phyloP scores from a whole-genome alignment of 2,797 vertebrate species.

The Ptychobarbus kaznakovi region DNA sequence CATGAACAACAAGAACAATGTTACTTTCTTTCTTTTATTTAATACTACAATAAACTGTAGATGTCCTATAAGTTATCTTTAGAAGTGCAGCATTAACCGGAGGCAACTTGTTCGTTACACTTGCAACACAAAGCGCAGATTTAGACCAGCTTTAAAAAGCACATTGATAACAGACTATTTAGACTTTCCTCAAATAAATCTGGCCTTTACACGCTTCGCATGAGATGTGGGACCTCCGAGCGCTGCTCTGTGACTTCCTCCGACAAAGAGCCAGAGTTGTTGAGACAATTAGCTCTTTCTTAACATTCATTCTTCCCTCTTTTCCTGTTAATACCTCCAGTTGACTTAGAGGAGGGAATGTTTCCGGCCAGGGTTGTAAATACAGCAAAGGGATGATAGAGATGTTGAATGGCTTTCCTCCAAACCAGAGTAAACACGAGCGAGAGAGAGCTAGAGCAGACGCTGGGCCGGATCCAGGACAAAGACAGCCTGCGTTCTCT shows the following conservation, averaged over 20 bases:
- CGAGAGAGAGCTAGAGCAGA: constrained; percentile 53
- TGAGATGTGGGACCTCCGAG: constrained; percentile 19
- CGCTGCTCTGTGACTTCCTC: constrained; percentile 29
- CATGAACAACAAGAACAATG: not conserved
- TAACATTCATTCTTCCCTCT: constrained; percentile 46
- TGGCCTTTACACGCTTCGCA: constrained; percentile 32
- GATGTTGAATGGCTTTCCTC: constrained; percentile 52
- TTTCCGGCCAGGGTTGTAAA: constrained; percentile 61
- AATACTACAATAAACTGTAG: not conserved
- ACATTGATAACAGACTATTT: constrained; percentile 34
- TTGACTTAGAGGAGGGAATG: constrained; percentile 37
- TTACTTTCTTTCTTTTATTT: not conserved
- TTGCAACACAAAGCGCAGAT: constrained; percentile 2
- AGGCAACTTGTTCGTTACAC: constrained; percentile 12
- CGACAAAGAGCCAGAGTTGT: constrained; percentile 3
- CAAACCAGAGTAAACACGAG: constrained; percentile 57
- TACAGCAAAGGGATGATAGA: constrained; percentile 32
- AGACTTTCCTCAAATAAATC: constrained; percentile 47
- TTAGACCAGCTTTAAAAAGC: constrained; percentile 25
- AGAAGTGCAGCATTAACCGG: constrained; percentile 16
- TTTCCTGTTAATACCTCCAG: constrained; percentile 52
- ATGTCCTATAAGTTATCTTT: not conserved
- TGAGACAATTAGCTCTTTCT: constrained; percentile 33
- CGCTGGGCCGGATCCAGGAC: constrained; percentile 55
- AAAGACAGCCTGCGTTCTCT: constrained; percentile 59